Evolutionary conservation across 1,140 invertebrate genomes (phyloP).

Genomic region (Anastrepha ludens): DNA sequence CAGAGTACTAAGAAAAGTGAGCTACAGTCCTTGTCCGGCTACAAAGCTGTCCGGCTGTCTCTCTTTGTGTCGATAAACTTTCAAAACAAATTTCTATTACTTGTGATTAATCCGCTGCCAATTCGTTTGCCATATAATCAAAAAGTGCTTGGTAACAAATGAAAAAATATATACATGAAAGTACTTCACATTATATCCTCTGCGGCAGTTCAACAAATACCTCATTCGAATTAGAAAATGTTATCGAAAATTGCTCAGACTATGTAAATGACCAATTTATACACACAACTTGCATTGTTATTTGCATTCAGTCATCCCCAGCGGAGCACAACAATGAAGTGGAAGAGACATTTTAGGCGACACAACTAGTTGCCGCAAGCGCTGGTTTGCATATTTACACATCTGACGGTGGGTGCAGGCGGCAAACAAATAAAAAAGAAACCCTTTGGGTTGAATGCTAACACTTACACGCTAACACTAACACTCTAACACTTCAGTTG

Average conservation of each 20-base stretch:
- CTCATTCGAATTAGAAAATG: not conserved
- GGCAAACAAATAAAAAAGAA: not conserved
- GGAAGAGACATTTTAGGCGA: not conserved
- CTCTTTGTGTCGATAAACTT: no score
- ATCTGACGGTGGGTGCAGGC: not conserved
- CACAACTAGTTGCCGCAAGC: not conserved
- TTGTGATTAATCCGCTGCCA: no score
- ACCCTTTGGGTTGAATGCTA: not conserved
- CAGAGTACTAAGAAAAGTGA: no score
- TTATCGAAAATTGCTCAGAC: not conserved
- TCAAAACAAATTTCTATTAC: no score
- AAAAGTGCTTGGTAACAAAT: no score
- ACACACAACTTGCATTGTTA: not conserved
- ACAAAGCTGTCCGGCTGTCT: no score
- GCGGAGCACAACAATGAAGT: not conserved
- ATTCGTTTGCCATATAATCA: no score
- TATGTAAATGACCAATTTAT: not conserved
- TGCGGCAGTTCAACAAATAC: no score
- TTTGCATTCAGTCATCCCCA: not conserved
- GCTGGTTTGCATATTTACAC: not conserved
- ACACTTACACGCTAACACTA: not conserved
- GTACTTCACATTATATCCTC: no score
- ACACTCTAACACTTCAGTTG: not conserved
- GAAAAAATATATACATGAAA: no score
- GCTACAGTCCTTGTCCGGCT: no score